Evolutionary conservation across 2,888 invertebrate genomes (phyloP).

Genomic region (Chamaedrilus cognettii): DNA sequence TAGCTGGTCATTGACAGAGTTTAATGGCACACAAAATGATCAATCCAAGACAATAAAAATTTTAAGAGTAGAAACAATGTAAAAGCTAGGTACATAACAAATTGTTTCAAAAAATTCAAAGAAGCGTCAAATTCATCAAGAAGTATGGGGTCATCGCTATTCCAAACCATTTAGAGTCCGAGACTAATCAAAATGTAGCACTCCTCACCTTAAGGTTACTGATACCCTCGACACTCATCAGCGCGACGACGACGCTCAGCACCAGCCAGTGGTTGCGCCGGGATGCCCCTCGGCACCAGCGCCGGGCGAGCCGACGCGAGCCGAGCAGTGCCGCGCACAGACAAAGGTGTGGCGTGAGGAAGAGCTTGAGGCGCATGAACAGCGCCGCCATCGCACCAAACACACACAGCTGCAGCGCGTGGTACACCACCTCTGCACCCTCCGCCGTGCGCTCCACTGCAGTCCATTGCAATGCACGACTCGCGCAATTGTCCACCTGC

Average conservation of each 20-base stretch:
- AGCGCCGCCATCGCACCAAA: conserved; percentile 75
- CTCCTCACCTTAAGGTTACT: conserved; percentile 60
- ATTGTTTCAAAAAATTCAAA: too few species aligned
- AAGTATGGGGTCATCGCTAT: too few species aligned
- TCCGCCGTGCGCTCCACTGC: too few species aligned
- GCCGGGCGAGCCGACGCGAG: conserved; percentile 50
- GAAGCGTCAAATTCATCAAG: too few species aligned
- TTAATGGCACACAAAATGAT: too few species aligned
- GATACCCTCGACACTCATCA: conserved; percentile 65
- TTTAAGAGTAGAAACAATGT: too few species aligned
- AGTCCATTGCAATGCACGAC: background rate
- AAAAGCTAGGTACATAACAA: too few species aligned
- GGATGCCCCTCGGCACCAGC: conserved; percentile 22
- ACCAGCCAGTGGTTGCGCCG: conserved; percentile 40
- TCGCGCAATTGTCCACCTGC: background rate
- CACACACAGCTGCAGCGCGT: conserved; percentile 71
- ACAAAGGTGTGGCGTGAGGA: conserved; percentile 78
- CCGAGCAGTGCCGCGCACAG: conserved; percentile 72
- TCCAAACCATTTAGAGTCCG: too few species aligned
- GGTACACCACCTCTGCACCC: conserved; percentile 64
- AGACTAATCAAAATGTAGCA: too few species aligned
- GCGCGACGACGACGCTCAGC: conserved; percentile 63
- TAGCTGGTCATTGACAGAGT: too few species aligned
- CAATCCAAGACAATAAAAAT: too few species aligned
- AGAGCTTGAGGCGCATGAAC: conserved; percentile 77